phyloP scores from a whole-genome alignment of 2,888 invertebrate genomes.

The Himalopsyche japonica region DNA sequence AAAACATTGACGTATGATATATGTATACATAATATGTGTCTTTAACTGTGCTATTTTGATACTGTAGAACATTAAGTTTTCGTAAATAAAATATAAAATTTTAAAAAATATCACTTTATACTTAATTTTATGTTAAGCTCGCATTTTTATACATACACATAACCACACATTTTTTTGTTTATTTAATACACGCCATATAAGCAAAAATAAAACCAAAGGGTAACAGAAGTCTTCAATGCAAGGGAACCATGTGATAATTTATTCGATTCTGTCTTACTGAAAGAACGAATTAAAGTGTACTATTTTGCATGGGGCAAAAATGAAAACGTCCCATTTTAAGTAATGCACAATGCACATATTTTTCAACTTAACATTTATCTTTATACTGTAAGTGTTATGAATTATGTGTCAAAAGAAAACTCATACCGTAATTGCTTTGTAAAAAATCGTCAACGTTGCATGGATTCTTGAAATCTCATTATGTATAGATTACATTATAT shows the following conservation, averaged over 20 bases:
- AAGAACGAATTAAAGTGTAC: conserved; percentile 66
- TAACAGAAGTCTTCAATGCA: conserved; percentile 48
- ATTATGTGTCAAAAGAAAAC: conserved; percentile 38
- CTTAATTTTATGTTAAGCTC: neutral
- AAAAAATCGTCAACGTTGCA: neutral
- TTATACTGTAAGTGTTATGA: neutral
- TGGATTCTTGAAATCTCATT: neutral
- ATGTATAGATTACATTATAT: neutral
- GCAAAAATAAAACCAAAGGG: conserved; percentile 29
- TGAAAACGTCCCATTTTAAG: conserved; percentile 35
- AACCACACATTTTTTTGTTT: neutral
- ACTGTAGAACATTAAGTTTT: too few relatives aligned
- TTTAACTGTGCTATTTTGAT: too few relatives aligned
- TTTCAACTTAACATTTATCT: neutral
- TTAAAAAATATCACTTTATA: too few relatives aligned
- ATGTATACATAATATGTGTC: too few relatives aligned
- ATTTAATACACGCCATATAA: neutral
- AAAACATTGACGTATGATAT: too few relatives aligned
- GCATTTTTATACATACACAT: neutral
- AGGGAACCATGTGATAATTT: conserved; percentile 76
- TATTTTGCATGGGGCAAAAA: conserved; percentile 79
- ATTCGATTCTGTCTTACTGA: conserved; percentile 49
- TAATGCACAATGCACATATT: neutral
- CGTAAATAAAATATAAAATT: too few relatives aligned
- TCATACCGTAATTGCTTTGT: conserved; percentile 9